Base-by-base conservation (phyloP, 1,140 invertebrate species). In the Eumaeus atala region DNA sequence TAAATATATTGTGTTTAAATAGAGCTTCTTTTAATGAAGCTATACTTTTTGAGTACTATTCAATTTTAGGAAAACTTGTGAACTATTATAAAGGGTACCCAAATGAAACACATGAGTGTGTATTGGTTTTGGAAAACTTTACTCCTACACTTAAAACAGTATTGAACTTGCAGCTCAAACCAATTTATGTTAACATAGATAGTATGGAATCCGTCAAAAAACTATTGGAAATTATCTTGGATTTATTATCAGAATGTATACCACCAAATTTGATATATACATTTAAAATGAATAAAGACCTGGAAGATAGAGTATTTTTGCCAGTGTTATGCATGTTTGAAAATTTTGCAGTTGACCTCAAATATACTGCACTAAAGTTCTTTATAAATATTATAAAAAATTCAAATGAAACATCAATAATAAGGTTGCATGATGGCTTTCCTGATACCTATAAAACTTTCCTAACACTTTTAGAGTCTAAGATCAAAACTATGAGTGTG, bases 1-100 rank as follows among this genome's bases (percentile, higher is more conserved):
- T 91, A 36, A 76, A 86, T 18, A 82, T 89, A 50, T 61, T 90
- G 18, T 81, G 74, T 54, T 77, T 82, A 52, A 88, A 88, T 68
- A 77, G 80, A 56, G 81, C 87, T 52, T 62, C 80, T 57, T 84
- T 89, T 67, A 89, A 85, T 74, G 62, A 82, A 35, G 70, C 85
- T 42, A 52, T 91, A 3, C 75, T 84, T 33, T 59, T 61, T 6
- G 84, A 90, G 62, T 91, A 90, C 71, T 61, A 73, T 54, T 66
- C 64, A 33, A 72, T 82, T 37, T 66, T 90, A 28, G 56, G 72
- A 18, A 64, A 77, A 58, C 70, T 90, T 58, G 70, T 83, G 49
- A 47, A 82, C 44, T 89, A 79, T 72, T 84, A 86, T 58, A 70
- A 80, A 65, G 66, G 80, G 38, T 72, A 70, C 56, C 51, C 59